A percentile compares a stretch with the other conserved stretches of the same genome.
These are phyloP conservation scores for Rhinatrema bivittatum DNA, from an alignment of 2,797 vertebrate species.

Conservation along the genomic window DNA sequence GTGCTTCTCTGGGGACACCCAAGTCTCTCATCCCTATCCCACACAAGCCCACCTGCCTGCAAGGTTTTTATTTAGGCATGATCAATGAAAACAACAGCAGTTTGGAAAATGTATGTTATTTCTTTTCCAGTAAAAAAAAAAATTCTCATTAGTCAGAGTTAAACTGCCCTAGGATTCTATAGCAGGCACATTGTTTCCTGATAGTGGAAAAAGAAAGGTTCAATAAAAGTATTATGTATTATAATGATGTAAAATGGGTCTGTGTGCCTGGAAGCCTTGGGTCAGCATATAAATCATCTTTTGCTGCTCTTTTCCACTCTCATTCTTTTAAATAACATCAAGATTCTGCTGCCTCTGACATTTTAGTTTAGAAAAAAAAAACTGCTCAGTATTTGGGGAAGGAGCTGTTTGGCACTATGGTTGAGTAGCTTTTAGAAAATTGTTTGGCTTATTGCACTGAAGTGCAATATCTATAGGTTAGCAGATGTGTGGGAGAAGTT, in stretches of 20 bases:
- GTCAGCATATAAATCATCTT: conserved; percentile 3
- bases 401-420: neutral
- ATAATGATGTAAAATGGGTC: neutral
- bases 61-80: no score
- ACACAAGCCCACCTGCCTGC: no score
- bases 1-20: no score
- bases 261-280: neutral
- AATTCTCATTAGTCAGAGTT: no score
- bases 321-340: conserved; percentile 2
- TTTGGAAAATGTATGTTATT: no score
- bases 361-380: neutral
- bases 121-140: no score
- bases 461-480: no score
- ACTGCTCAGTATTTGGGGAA: neutral
- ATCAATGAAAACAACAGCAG: no score
- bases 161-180: no score
- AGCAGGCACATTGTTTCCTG: neutral
- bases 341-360: neutral
- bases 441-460: neutral
- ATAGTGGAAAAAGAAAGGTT: neutral
- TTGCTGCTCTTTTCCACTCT: neutral
- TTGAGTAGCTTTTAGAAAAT: neutral
- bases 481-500: no score
- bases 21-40: no score
- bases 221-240: neutral